These are phyloP conservation scores for Oreohelix idahoensis DNA, from an alignment of 1,140 invertebrate genomes.

Conservation along the genomic window DNA sequence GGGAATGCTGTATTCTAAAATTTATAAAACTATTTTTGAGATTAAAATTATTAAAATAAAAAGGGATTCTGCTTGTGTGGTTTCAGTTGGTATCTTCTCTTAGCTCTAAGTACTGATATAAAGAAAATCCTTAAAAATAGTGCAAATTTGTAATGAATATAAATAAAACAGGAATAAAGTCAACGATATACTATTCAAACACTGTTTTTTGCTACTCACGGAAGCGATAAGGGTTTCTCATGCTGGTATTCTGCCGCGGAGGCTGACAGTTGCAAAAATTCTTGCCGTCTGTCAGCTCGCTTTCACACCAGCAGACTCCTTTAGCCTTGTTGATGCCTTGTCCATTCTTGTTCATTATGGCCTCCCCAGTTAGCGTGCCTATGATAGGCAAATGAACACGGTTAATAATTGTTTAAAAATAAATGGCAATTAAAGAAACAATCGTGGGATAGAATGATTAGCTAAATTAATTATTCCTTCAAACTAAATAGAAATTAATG, in stretches of 20 bases:
- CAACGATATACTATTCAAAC: too few species aligned
- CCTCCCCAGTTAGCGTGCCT: conserved; percentile 47
- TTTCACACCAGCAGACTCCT: conserved; percentile 63
- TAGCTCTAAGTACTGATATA: too few species aligned
- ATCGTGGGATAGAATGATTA: not conserved
- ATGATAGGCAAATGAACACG: conserved; percentile 39
- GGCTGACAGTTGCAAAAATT: not conserved
- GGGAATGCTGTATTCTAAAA: too few species aligned
- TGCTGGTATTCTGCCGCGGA: not conserved
- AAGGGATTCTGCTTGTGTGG: too few species aligned
- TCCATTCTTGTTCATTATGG: not conserved
- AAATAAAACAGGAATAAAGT: too few species aligned
- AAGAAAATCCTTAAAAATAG: too few species aligned
- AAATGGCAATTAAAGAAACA: conserved; percentile 58
- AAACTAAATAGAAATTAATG: too few species aligned
- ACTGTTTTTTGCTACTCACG: not conserved
- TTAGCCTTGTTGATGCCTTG: conserved; percentile 55
- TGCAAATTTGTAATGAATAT: too few species aligned
- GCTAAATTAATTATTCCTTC: not conserved
- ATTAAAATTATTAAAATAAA: too few species aligned
- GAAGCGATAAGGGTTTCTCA: not conserved
- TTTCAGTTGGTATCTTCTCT: too few species aligned
- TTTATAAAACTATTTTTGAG: too few species aligned
- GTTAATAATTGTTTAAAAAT: not conserved
- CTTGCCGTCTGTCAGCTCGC: not conserved